Conservation (phyloP, 2,888 invertebrate species). For the Amphimallon solstitiale region DNA sequence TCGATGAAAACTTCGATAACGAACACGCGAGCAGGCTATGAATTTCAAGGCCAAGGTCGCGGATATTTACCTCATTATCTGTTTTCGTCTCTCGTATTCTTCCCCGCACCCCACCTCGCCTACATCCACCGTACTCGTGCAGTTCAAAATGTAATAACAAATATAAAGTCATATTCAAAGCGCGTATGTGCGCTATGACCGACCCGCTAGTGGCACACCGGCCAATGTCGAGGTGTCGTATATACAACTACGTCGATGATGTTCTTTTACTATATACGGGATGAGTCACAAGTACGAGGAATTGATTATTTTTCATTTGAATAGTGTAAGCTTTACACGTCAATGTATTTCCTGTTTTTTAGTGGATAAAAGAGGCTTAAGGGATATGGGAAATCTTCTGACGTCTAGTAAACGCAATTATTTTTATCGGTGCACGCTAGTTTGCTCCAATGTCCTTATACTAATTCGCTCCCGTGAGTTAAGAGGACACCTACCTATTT, state of each 20-base stretch:
- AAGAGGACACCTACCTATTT: no score
- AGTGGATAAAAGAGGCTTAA: no score
- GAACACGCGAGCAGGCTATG: conserved; percentile 45
- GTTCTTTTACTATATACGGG: not conserved
- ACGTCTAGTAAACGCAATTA: no score
- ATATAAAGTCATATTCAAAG: conserved; percentile 20
- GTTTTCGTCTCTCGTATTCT: conserved; percentile 8
- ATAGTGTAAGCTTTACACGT: no score
- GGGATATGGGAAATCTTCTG: no score
- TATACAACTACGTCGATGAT: not conserved
- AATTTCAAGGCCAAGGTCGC: conserved; percentile 49
- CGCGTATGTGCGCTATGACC: not conserved
- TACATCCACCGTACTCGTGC: conserved; percentile 1
- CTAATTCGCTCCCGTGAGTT: no score
- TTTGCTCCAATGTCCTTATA: no score
- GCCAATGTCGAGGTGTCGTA: no score
- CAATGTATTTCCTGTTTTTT: no score
- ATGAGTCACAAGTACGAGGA: not conserved
- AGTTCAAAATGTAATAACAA: conserved; percentile 7
- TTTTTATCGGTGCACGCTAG: no score
- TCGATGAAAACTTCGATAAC: conserved; percentile 35
- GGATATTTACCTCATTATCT: conserved; percentile 45
- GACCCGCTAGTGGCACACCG: not conserved
- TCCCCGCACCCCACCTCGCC: not conserved
- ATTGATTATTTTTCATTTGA: no score